Evolutionary conservation across 2,797 vertebrate genomes (phyloP).

Genomic region (Artibeus jamaicensis): DNA sequence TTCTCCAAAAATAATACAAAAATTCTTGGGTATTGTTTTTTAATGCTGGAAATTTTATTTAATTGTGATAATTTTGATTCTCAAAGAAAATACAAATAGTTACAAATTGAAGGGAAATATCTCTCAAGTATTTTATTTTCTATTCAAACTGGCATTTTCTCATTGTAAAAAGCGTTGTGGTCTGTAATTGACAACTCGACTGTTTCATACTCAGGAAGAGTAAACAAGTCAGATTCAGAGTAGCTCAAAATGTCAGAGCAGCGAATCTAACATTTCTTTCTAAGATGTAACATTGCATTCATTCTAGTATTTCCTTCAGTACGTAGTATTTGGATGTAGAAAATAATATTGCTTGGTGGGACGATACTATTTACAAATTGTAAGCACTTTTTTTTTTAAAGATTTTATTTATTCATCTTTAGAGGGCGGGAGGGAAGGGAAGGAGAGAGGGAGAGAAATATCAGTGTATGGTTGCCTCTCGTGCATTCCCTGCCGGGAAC

Average conservation of each 20-base stretch:
- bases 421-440: no score
- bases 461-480: no score
- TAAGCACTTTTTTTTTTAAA: neutral
- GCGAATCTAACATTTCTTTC: neutral
- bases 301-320: neutral
- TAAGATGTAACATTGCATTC: neutral
- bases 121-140: neutral
- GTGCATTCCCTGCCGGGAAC: no score
- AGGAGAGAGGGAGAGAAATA: no score
- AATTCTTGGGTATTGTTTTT: neutral
- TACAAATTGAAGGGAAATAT: neutral
- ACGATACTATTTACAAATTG: neutral
- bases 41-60: neutral
- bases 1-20: slow-evolving; percentile 24
- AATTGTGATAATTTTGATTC: slow-evolving; percentile 24
- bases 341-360: neutral
- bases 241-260: neutral
- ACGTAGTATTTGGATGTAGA: neutral
- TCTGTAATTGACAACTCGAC: neutral
- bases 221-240: neutral
- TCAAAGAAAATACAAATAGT: slow-evolving; percentile 25
- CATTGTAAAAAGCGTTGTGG: neutral
- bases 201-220: slow-evolving; percentile 1
- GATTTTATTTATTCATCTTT: no score
- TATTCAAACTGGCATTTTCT: neutral